phyloP scores from a whole-genome alignment of 2,797 vertebrate species.

The Choloepus didactylus region DNA sequence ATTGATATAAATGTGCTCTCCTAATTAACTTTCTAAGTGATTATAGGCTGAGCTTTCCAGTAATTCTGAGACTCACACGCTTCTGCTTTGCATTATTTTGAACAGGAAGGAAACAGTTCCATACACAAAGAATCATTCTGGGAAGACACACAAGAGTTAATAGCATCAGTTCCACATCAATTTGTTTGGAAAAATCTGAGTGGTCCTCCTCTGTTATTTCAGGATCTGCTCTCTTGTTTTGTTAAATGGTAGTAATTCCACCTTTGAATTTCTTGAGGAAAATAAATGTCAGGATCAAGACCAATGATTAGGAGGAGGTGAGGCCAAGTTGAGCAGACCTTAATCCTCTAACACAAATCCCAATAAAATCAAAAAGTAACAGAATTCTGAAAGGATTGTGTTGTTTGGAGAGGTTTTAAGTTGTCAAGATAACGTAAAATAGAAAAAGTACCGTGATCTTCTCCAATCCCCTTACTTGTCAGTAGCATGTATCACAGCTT shows the following conservation, averaged over 20 bases:
- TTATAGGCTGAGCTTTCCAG: slow-evolving; percentile 23
- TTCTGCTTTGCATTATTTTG: slow-evolving; percentile 63
- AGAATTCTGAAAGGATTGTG: slow-evolving; percentile 36
- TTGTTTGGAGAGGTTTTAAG: slow-evolving; percentile 36
- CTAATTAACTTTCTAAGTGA: slow-evolving; percentile 58
- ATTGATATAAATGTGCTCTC: slow-evolving; percentile 18
- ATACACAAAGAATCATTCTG: slow-evolving; percentile 24
- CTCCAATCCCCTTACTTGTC: slow-evolving; percentile 1
- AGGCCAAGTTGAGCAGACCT: slow-evolving; percentile 12
- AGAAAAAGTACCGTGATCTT: background rate
- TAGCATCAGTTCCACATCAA: background rate
- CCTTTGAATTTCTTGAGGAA: slow-evolving; percentile 27
- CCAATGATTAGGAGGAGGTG: slow-evolving; percentile 9
- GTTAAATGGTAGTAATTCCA: slow-evolving; percentile 33
- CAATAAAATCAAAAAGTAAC: slow-evolving; percentile 37
- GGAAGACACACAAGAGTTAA: slow-evolving; percentile 26
- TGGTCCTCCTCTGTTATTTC: background rate
- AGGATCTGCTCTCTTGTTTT: background rate
- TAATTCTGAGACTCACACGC: slow-evolving; percentile 41
- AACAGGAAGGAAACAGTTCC: background rate
- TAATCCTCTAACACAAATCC: slow-evolving; percentile 59
- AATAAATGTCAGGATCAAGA: slow-evolving; percentile 46
- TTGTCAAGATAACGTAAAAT: slow-evolving; percentile 55
- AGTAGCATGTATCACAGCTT: background rate
- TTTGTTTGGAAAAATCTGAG: slow-evolving; percentile 8